Conservation (phyloP, 2,113 vertebrate genomes). For the Corythornis cristatus region DNA sequence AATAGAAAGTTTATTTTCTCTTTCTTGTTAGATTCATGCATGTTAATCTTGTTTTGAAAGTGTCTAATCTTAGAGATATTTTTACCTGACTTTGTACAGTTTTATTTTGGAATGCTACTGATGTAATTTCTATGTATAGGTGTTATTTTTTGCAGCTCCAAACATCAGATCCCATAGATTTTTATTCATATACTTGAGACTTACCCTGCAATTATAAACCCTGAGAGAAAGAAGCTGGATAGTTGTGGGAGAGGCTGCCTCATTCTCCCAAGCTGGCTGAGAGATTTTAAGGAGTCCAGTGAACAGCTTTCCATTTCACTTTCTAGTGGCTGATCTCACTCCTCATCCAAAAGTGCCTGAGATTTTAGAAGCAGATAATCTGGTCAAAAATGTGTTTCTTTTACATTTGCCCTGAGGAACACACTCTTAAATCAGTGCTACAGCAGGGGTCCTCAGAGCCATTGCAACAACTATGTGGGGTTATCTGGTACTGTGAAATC, state of each 20-base stretch:
- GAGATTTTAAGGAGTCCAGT: background rate
- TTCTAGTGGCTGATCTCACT: background rate
- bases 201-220: background rate
- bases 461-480: rapidly evolving
- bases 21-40: background rate
- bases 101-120: background rate
- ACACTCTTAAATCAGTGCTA: background rate
- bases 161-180: rapidly evolving
- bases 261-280: background rate
- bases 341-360: background rate
- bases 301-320: background rate
- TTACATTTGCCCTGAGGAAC: background rate
- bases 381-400: background rate
- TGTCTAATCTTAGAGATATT: background rate
- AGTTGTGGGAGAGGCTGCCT: background rate
- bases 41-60: background rate
- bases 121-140: background rate
- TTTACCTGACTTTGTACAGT: background rate
- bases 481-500: background rate
- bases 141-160: background rate
- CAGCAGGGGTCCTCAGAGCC: background rate
- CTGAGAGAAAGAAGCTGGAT: background rate
- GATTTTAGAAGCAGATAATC: background rate
- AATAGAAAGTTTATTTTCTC: background rate
- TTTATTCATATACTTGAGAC: background rate